Evolutionary conservation across 2,888 invertebrate genomes (phyloP).

Genomic region (Plebejus argus): DNA sequence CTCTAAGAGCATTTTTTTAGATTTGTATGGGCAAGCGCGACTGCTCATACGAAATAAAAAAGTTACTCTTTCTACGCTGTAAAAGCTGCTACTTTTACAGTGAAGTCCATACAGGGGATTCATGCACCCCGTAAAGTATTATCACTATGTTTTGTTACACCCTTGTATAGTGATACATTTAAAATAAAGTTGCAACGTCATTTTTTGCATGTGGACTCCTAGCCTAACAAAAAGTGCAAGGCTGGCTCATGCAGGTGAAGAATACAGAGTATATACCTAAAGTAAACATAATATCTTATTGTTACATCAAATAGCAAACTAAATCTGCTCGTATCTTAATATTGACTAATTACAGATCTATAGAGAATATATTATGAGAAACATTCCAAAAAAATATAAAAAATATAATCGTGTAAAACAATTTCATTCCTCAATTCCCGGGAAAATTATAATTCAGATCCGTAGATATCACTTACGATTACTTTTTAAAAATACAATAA

Average conservation of each 20-base stretch:
- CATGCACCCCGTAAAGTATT: too few relatives aligned
- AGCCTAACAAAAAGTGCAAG: neutral
- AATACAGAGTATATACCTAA: neutral
- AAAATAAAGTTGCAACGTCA: neutral
- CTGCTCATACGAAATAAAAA: too few relatives aligned
- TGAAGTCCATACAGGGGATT: too few relatives aligned
- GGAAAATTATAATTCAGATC: conserved; percentile 45
- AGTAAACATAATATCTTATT: conserved; percentile 22
- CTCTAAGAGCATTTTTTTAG: too few relatives aligned
- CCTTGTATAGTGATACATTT: neutral
- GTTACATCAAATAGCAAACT: neutral
- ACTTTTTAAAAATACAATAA: conserved; percentile 31
- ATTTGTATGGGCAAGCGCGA: too few relatives aligned
- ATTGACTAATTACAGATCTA: conserved; percentile 41
- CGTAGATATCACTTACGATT: conserved; percentile 25
- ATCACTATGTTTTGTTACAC: too few relatives aligned
- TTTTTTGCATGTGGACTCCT: neutral
- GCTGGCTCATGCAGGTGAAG: conserved; percentile 8
- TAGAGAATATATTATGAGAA: conserved; percentile 40
- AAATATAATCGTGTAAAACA: conserved; percentile 61
- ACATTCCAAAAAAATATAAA: conserved; percentile 50
- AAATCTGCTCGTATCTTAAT: neutral
- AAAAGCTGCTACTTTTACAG: too few relatives aligned
- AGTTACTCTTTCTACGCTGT: too few relatives aligned
- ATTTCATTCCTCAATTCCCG: conserved; percentile 65